phyloP scores from a whole-genome alignment of 2,888 invertebrate genomes.

The Sisyra nigra region DNA sequence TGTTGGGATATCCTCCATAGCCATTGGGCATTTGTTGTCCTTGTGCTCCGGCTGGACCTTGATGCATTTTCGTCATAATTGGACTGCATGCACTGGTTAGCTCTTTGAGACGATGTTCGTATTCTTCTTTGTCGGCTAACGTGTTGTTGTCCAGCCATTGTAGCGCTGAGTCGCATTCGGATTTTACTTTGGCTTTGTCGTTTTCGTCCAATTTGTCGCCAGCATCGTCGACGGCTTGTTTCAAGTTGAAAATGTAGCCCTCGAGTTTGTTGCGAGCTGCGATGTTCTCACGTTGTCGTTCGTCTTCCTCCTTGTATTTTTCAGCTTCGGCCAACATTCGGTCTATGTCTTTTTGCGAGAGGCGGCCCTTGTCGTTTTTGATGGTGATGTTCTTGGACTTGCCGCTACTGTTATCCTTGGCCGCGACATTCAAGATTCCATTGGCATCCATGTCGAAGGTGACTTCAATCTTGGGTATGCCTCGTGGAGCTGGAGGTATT shows the following conservation, averaged over 20 bases:
- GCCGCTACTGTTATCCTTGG: slow-evolving; percentile 40
- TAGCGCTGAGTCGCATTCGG: slow-evolving; percentile 38
- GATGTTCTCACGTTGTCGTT: slow-evolving; percentile 47
- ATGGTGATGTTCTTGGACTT: slow-evolving; percentile 62
- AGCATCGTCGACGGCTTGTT: slow-evolving; percentile 46
- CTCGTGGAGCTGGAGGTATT: slow-evolving; percentile 51
- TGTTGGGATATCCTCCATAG: slow-evolving; percentile 9
- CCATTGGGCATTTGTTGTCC: slow-evolving; percentile 14
- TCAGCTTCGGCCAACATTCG: slow-evolving; percentile 63
- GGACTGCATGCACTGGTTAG: slow-evolving; percentile 29
- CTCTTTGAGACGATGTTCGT: slow-evolving; percentile 41
- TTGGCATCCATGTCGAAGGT: slow-evolving; percentile 61
- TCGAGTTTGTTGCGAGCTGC: slow-evolving; percentile 56
- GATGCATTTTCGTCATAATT: slow-evolving; percentile 41
- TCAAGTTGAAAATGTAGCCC: slow-evolving; percentile 48
- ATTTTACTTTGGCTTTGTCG: slow-evolving; percentile 40
- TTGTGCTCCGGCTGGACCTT: slow-evolving; percentile 17
- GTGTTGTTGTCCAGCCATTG: slow-evolving; percentile 52
- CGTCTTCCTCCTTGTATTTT: slow-evolving; percentile 53
- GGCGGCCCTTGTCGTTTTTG: slow-evolving; percentile 65
- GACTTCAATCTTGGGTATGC: slow-evolving; percentile 50
- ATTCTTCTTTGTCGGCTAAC: slow-evolving; percentile 49
- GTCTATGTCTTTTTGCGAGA: slow-evolving; percentile 70
- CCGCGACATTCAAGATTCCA: slow-evolving; percentile 41
- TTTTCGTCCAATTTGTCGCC: slow-evolving; percentile 41